Conservation (phyloP, 2,113 vertebrate species). For the Cyanoramphus novaezelandiae region DNA sequence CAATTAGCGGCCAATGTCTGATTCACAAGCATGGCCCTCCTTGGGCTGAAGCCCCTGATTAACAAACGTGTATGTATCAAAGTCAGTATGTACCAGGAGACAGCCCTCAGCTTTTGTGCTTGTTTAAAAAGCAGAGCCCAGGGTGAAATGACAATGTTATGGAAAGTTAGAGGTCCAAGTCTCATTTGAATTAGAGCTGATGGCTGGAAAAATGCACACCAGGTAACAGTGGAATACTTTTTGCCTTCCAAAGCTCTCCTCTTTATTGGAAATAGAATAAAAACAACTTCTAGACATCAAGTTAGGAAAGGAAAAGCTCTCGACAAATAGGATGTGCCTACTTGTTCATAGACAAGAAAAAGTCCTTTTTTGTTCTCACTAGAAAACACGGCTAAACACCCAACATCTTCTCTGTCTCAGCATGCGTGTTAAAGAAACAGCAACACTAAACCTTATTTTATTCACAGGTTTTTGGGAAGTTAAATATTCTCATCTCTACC, state of each 20-base stretch:
- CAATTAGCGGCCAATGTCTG: background rate
- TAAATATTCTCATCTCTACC: background rate
- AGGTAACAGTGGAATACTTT: accelerated
- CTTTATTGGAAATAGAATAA: background rate
- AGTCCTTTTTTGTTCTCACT: background rate
- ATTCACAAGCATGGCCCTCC: background rate
- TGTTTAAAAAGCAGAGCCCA: background rate
- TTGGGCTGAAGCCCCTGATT: background rate
- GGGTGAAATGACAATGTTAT: background rate
- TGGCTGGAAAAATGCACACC: background rate
- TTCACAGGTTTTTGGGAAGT: background rate
- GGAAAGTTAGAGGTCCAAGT: background rate
- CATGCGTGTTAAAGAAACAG: background rate
- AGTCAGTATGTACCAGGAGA: background rate
- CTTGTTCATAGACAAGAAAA: background rate
- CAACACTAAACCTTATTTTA: background rate
- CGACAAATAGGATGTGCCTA: background rate
- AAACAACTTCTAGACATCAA: background rate
- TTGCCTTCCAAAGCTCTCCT: background rate
- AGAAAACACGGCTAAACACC: background rate
- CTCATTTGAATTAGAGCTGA: background rate
- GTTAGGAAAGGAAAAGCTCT: background rate
- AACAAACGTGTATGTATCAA: accelerated
- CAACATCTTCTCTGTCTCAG: background rate
- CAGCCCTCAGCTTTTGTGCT: background rate